Evolutionary conservation across 35 echinoderm and acorn worm species (phyloP).

Genomic region (Lytechinus variegatus): DNA sequence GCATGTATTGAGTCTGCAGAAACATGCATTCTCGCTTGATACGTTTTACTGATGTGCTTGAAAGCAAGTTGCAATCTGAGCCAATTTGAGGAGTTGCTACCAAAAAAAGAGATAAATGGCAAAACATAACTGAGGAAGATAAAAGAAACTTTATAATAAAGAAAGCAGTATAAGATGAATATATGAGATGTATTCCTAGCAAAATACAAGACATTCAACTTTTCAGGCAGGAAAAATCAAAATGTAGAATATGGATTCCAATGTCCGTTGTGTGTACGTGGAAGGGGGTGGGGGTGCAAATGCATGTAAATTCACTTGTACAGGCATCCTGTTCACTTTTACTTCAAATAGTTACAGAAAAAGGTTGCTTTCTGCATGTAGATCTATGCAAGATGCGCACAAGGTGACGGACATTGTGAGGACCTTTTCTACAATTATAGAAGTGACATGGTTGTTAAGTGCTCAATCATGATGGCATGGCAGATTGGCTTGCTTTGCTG

Average conservation of each 20-base stretch:
- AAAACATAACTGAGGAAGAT: not conserved
- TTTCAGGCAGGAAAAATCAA: too few species aligned
- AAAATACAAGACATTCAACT: too few species aligned
- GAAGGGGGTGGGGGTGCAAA: not conserved
- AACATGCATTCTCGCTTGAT: not conserved
- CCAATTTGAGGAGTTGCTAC: not conserved
- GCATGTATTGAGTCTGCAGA: not conserved
- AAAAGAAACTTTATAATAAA: too few species aligned
- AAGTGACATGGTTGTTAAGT: not conserved
- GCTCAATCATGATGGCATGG: not conserved
- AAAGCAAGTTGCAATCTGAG: not conserved
- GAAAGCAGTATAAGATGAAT: too few species aligned
- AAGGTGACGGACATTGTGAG: not conserved
- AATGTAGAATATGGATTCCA: too few species aligned
- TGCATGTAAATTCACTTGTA: not conserved
- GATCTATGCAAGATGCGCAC: not conserved
- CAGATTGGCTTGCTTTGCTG: conserved; percentile 17
- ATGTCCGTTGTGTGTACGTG: too few species aligned
- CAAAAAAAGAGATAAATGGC: not conserved
- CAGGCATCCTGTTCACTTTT: not conserved
- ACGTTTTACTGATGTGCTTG: conserved; percentile 3
- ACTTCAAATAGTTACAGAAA: not conserved
- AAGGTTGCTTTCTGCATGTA: not conserved
- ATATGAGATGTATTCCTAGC: too few species aligned
- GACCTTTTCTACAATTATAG: not conserved